A percentile compares a stretch with the other conserved stretches of the same genome.
Evolutionary conservation across 2,888 invertebrate species (phyloP).

Genomic region (Platynereis dumerilii): DNA sequence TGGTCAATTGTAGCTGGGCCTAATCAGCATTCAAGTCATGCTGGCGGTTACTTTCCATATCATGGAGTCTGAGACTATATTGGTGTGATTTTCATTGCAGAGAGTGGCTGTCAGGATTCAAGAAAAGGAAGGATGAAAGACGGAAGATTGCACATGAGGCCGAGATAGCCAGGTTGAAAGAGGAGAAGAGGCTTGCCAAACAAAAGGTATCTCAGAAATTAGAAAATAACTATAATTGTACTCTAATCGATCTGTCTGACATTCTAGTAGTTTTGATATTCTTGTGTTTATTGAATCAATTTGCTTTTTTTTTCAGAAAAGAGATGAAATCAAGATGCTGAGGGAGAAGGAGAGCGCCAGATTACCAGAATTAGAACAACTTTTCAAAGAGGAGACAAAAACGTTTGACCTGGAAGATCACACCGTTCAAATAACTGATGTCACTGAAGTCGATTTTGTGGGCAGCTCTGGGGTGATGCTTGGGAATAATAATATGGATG

Average conservation of each 20-base stretch:
- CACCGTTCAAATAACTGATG: conserved; percentile 16
- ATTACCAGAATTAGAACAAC: conserved; percentile 11
- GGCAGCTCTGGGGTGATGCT: conserved; percentile 14
- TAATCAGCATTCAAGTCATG: too few relatives aligned
- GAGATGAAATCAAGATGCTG: background rate
- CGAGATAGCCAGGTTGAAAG: conserved; percentile 18
- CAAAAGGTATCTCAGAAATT: conserved; percentile 6
- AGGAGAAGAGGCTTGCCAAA: conserved; percentile 14
- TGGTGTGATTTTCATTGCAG: too few relatives aligned
- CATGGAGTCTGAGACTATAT: too few relatives aligned
- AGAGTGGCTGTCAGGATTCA: conserved; percentile 16
- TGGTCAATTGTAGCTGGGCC: too few relatives aligned
- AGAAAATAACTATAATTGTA: too few relatives aligned
- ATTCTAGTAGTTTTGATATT: too few relatives aligned
- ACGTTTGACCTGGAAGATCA: conserved; percentile 12
- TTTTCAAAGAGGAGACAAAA: background rate
- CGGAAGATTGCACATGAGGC: conserved; percentile 9
- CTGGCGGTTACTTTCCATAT: too few relatives aligned
- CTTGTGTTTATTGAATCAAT: too few relatives aligned
- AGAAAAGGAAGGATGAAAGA: conserved; percentile 16
- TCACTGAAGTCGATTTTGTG: conserved; percentile 15
- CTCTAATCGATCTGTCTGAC: too few relatives aligned
- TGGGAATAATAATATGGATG: conserved; percentile 12
- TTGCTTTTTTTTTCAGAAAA: background rate
- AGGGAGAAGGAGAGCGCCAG: background rate